Base-by-base conservation (phyloP, 2,888 invertebrate species). In the Andrena praecox region DNA sequence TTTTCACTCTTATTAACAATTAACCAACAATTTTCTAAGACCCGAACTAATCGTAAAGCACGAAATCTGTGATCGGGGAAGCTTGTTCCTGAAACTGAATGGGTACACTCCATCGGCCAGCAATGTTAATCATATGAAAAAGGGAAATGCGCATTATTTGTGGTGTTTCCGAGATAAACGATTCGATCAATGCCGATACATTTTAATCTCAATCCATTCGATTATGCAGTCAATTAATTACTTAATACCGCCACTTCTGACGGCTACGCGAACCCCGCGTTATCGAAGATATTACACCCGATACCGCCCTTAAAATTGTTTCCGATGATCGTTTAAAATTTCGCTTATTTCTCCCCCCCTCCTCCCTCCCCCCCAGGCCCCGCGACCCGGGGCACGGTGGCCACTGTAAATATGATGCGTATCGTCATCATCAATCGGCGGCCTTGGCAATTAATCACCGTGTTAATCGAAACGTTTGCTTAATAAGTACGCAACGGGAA, bases 381-480 rank as follows among this genome's bases (percentile, higher is more conserved):
- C 24, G 54, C 62, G 52, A 16, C 27, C 59, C 12, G 35, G 72
- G 56, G 68, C 68, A 29, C 48, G 69, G 62, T 50, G 48, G 56
- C 68, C 70, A 82, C 75, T 82, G 78, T 82, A 82, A 84, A 84
- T 82, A 79, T 71, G 84, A 84, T 78, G 83, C 73, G 76, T 72
- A 83, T 79, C 59, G 71, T 84, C 83, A 83, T 77, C 80, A 80
- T 77, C 80, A 80, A 81, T 79, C 74, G 83, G 82, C 85, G 88
- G 88, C 87, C 88, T 88, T 87, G 88, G 84, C 85, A 86, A 88
- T 88, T 88, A 88, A 88, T 88, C 87, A 88, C 74, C 80, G 83
- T 84, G 84, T 88, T 88, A 88, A 88, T 88, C 85, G 82, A 87
- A 88, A 88, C 84, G 88, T 88, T 88, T 88, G 88, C 85, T 85